Conservation (phyloP, 2,888 invertebrate genomes). For the Lithophane semibrunnea region DNA sequence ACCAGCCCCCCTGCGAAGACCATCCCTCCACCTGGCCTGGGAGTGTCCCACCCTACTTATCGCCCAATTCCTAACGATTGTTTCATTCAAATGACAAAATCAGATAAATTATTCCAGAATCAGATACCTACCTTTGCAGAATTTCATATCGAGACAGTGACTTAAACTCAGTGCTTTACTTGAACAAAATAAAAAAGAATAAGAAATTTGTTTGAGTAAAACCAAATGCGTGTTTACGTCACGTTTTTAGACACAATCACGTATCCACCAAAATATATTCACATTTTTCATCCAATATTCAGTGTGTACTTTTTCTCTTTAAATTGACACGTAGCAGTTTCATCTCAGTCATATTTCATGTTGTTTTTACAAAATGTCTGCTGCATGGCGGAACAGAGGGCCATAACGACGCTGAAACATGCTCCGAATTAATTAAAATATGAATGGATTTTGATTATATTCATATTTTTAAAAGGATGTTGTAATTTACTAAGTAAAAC, state of each 20-base stretch:
- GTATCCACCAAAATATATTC: constrained; percentile 24
- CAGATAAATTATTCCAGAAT: neutral
- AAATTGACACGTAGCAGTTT: constrained; percentile 10
- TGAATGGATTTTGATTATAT: neutral
- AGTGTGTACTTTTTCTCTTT: neutral
- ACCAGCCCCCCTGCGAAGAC: neutral
- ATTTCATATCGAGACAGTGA: neutral
- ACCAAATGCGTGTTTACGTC: neutral
- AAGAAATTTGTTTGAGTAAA: neutral
- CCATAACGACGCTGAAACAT: constrained; percentile 2
- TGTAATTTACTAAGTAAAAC: too few relatives aligned
- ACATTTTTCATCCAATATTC: constrained; percentile 26
- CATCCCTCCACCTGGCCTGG: too few relatives aligned
- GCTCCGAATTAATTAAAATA: constrained; percentile 3
- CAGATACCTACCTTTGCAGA: neutral
- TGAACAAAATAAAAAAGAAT: neutral
- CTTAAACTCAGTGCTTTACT: neutral
- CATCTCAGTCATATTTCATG: constrained; percentile 32
- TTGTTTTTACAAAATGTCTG: constrained; percentile 22
- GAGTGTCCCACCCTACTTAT: neutral
- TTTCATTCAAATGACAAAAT: neutral
- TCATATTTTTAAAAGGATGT: neutral
- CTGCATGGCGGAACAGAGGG: neutral
- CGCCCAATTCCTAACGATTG: neutral
- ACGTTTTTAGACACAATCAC: constrained; percentile 13